Evolutionary conservation across 1,140 invertebrate genomes (phyloP).

Genomic region (Drosophila trapezifrons): DNA sequence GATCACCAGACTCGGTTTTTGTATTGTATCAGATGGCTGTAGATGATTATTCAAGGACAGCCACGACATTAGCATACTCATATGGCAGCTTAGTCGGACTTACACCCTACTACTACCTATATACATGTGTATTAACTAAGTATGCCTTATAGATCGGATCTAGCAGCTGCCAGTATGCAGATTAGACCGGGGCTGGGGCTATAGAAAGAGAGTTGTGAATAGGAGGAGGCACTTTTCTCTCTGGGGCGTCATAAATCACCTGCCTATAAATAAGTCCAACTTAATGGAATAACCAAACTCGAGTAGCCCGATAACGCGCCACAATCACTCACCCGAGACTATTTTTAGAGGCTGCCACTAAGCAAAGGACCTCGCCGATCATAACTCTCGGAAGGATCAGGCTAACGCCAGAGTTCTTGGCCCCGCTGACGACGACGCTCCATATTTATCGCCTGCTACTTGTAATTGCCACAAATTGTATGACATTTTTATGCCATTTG

Average conservation of each 20-base stretch:
- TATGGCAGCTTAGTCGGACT: constrained; percentile 58
- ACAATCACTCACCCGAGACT: constrained; percentile 70
- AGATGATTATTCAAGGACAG: constrained; percentile 65
- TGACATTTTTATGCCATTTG: constrained; percentile 78
- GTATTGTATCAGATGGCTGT: constrained; percentile 57
- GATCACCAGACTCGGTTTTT: constrained; percentile 25
- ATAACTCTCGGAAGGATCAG: constrained; percentile 40
- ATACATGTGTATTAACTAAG: constrained; percentile 39
- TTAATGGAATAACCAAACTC: constrained; percentile 61
- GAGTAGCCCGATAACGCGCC: constrained; percentile 57
- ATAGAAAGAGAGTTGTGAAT: constrained; percentile 8
- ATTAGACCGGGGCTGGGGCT: constrained; percentile 48
- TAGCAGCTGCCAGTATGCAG: constrained; percentile 68
- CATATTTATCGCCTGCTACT: constrained; percentile 78
- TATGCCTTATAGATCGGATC: constrained; percentile 58
- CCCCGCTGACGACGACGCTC: constrained; percentile 30
- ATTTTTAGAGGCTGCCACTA: constrained; percentile 61
- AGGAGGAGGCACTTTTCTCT: not conserved
- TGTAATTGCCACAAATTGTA: constrained; percentile 81
- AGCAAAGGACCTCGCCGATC: constrained; percentile 41
- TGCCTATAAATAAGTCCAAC: constrained; percentile 73
- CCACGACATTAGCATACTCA: constrained; percentile 67
- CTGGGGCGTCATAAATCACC: constrained; percentile 61
- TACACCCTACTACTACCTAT: constrained; percentile 49
- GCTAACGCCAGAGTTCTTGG: constrained; percentile 57